phyloP scores from a whole-genome alignment of 2,797 vertebrate species.

The Pipistrellus kuhlii region DNA sequence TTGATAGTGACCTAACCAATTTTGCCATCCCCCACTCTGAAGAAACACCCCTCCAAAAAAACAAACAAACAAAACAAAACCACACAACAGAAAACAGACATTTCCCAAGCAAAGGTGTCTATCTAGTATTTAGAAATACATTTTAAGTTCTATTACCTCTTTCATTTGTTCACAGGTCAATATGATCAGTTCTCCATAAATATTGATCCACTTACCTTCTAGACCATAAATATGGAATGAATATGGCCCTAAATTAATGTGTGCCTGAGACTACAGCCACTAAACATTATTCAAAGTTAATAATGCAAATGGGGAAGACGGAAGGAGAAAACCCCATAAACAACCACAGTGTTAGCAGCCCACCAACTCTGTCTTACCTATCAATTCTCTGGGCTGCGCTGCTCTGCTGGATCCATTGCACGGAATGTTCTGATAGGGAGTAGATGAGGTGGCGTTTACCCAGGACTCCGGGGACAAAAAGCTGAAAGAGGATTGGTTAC shows the following conservation, averaged over 20 bases:
- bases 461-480: constrained; percentile 95
- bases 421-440: constrained; percentile 97
- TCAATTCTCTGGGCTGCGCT: constrained; percentile 92
- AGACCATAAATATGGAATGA: background rate
- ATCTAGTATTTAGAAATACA: background rate
- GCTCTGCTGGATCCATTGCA: constrained; percentile 96
- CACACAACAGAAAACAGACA: background rate
- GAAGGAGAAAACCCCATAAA: background rate
- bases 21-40: background rate
- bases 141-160: constrained; percentile 17
- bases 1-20: background rate
- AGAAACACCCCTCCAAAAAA: background rate
- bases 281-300: background rate
- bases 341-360: background rate
- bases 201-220: background rate
- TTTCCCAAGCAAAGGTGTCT: background rate
- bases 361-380: constrained; percentile 88
- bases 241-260: background rate
- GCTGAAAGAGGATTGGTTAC: constrained; percentile 90
- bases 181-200: background rate
- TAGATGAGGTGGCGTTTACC: constrained; percentile 92
- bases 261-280: background rate
- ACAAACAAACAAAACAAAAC: no score
- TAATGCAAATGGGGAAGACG: background rate
- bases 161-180: background rate